Evolutionary conservation across 2,113 vertebrate species (phyloP).

Genomic region (Strix uralensis): DNA sequence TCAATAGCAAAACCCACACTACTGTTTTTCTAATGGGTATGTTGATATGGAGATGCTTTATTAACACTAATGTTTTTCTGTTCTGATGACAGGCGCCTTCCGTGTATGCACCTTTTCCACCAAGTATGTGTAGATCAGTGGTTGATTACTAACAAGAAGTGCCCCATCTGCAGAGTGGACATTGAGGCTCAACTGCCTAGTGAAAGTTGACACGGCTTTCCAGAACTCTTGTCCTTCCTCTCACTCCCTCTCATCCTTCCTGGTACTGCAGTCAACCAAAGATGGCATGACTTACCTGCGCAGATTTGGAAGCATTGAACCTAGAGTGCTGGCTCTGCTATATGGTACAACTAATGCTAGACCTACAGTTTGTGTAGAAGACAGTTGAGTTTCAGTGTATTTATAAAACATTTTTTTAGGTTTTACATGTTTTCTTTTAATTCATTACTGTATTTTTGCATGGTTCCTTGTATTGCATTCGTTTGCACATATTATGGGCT

Average conservation of each 20-base stretch:
- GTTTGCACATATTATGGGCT: conserved; percentile 99
- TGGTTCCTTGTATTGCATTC: conserved; percentile 99
- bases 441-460: conserved; percentile 93
- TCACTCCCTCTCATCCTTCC: conserved; percentile 75
- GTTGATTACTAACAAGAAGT: conserved; percentile 99
- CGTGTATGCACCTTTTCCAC: conserved; percentile 99
- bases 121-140: conserved; percentile 99
- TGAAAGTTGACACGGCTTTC: conserved; percentile 96
- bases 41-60: neutral
- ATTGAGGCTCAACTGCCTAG: conserved; percentile 98
- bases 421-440: conserved; percentile 85
- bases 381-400: conserved; percentile 94
- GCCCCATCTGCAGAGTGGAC: conserved; percentile 99
- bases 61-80: neutral
- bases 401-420: conserved; percentile 94
- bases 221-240: conserved; percentile 67
- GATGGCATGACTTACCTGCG: conserved; percentile 97
- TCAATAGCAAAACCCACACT: neutral
- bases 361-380: conserved; percentile 88
- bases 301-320: conserved; percentile 88
- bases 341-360: conserved; percentile 92
- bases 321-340: conserved; percentile 92
- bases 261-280: conserved; percentile 99
- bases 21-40: neutral
- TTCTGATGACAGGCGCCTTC: conserved; percentile 85